phyloP scores from a whole-genome alignment of 2,797 vertebrate genomes.

The Eospalax fontanierii region DNA sequence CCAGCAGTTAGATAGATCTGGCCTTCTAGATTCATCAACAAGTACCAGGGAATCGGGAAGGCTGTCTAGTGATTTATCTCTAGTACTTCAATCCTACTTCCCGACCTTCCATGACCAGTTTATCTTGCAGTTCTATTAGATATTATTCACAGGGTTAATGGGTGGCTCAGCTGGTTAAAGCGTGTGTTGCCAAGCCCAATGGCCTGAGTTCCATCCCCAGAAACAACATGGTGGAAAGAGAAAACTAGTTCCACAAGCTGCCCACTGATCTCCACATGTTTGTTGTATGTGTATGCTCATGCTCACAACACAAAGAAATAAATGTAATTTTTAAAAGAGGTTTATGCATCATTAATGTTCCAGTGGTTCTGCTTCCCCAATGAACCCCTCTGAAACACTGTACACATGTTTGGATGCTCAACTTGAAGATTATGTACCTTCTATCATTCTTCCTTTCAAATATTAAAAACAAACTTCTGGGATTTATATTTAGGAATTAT shows the following conservation, averaged over 20 bases:
- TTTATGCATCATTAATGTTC: background rate
- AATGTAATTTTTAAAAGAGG: background rate
- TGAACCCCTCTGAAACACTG: background rate
- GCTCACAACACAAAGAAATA: background rate
- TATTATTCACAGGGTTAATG: background rate
- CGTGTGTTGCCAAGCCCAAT: background rate
- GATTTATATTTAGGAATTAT: background rate
- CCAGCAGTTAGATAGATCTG: background rate
- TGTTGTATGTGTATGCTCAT: too few relatives aligned
- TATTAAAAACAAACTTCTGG: background rate
- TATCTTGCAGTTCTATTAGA: background rate
- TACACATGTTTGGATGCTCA: background rate
- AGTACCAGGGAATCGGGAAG: background rate
- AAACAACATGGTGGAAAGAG: background rate
- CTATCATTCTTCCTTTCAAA: background rate
- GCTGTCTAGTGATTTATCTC: background rate
- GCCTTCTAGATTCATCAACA: background rate
- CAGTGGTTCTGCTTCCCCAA: background rate
- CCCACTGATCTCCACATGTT: background rate
- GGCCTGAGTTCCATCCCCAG: background rate
- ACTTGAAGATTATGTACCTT: background rate
- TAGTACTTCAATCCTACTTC: background rate
- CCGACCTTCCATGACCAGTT: background rate
- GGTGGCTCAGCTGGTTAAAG: background rate
- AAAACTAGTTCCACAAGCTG: background rate